A percentile compares a stretch with the other conserved stretches of the same genome.
Evolutionary conservation across 2,888 invertebrate genomes (phyloP).

Genomic region (Escarpia spicata): DNA sequence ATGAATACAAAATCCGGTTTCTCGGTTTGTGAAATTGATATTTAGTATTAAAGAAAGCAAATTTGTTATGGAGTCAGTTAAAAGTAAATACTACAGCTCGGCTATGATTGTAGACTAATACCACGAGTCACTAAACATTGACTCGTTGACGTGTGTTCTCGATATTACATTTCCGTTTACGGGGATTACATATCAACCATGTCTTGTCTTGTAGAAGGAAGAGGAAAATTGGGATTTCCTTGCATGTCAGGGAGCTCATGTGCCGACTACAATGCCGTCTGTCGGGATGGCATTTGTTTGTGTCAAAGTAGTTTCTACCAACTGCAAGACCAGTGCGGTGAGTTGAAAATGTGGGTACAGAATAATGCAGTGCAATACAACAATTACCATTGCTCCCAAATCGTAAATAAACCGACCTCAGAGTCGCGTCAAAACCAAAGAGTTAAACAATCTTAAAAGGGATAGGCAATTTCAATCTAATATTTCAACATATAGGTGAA

Average conservation of each 20-base stretch:
- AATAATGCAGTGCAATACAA: background rate
- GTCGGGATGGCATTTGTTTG: conserved; percentile 30
- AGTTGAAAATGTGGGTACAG: conserved; percentile 5
- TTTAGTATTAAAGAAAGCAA: too few relatives aligned
- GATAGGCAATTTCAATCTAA: too few relatives aligned
- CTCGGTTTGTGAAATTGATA: too few relatives aligned
- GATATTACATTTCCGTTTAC: background rate
- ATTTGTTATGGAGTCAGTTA: too few relatives aligned
- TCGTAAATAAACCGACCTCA: background rate
- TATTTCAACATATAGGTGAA: too few relatives aligned
- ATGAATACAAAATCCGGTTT: too few relatives aligned
- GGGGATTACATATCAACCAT: background rate
- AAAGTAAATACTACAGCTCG: too few relatives aligned
- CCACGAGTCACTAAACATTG: background rate
- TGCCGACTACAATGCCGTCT: conserved; percentile 34
- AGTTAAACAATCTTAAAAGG: too few relatives aligned
- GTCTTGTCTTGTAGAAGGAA: background rate
- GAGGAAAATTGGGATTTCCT: conserved; percentile 31
- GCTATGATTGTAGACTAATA: too few relatives aligned
- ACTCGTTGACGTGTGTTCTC: background rate
- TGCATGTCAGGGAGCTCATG: conserved; percentile 34
- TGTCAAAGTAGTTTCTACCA: conserved; percentile 32
- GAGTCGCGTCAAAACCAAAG: background rate
- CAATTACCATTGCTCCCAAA: too few relatives aligned
- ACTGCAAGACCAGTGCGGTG: conserved; percentile 30